These are phyloP conservation scores for Helarctos malayanus DNA, from an alignment of 2,797 vertebrate genomes.

Conservation along the genomic window DNA sequence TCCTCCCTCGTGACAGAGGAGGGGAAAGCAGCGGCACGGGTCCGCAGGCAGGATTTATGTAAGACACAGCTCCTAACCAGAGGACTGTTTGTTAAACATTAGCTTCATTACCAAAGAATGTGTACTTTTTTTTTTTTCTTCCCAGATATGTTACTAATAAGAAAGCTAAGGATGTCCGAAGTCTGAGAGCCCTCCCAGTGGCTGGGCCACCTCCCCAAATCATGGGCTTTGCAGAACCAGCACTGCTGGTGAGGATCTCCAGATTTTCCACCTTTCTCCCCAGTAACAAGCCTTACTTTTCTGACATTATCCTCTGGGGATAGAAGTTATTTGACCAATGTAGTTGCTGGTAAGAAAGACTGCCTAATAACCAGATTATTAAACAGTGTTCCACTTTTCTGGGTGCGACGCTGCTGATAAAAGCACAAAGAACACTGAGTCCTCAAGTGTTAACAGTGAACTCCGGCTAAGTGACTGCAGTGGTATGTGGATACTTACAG, in stretches of 20 bases:
- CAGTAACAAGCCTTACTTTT: neutral
- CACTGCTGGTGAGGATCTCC: neutral
- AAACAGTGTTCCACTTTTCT: neutral
- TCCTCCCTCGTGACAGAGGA: neutral
- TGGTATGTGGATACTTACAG: neutral
- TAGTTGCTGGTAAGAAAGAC: constrained; percentile 1
- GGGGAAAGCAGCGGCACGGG: neutral
- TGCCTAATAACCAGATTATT: constrained; percentile 25
- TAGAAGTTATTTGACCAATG: neutral
- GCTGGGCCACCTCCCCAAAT: neutral
- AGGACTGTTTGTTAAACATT: constrained; percentile 14
- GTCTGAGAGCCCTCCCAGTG: neutral
- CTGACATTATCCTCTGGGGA: neutral
- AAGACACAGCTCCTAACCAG: constrained; percentile 4
- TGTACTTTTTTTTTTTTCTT: neutral
- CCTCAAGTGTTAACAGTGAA: constrained; percentile 2
- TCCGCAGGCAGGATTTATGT: neutral
- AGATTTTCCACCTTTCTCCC: neutral
- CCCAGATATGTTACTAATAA: neutral
- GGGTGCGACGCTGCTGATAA: neutral
- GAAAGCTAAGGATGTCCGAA: neutral
- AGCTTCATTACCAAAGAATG: constrained; percentile 36
- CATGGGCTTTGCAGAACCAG: neutral
- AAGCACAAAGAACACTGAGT: neutral
- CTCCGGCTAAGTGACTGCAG: neutral